Conservation (phyloP, 2,797 vertebrate genomes). For the Leptatherina wallacei region DNA sequence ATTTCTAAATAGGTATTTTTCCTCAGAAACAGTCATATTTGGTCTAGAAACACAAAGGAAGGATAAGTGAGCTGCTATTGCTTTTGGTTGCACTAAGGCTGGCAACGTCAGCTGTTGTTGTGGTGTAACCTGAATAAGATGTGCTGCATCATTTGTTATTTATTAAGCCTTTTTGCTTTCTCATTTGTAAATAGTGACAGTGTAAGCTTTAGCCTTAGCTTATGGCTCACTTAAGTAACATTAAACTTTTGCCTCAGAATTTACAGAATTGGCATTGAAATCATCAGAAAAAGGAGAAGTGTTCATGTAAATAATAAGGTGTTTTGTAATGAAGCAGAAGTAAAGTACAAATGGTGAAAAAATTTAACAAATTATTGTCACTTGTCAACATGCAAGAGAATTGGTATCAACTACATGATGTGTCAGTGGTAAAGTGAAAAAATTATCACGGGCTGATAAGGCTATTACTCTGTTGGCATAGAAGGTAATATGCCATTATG, state of each 20-base stretch:
- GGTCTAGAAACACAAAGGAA: slow-evolving; percentile 39
- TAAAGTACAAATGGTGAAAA: not conserved
- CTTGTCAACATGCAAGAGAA: too few relatives aligned
- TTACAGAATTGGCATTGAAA: not conserved
- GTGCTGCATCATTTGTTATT: slow-evolving; percentile 47
- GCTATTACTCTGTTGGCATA: too few relatives aligned
- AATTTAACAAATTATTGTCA: too few relatives aligned
- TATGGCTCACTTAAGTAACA: slow-evolving; percentile 3
- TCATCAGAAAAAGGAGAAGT: not conserved
- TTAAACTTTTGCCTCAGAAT: not conserved
- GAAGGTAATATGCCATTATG: not conserved
- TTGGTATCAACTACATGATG: too few relatives aligned
- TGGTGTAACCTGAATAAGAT: slow-evolving; percentile 60
- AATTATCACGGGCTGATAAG: too few relatives aligned
- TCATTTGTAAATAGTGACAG: slow-evolving; percentile 45
- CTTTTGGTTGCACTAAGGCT: slow-evolving; percentile 21
- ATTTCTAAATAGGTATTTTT: slow-evolving; percentile 22
- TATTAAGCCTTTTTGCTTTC: slow-evolving; percentile 34
- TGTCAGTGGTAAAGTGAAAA: too few relatives aligned
- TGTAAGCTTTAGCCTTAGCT: slow-evolving; percentile 20
- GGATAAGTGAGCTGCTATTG: slow-evolving; percentile 45
- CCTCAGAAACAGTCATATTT: slow-evolving; percentile 27
- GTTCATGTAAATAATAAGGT: not conserved
- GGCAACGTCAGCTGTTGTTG: slow-evolving; percentile 40
- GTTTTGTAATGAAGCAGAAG: not conserved